Conservation (phyloP, 37 sponge, comb jelly and placozoan species). For the Oopsacas minuta region DNA sequence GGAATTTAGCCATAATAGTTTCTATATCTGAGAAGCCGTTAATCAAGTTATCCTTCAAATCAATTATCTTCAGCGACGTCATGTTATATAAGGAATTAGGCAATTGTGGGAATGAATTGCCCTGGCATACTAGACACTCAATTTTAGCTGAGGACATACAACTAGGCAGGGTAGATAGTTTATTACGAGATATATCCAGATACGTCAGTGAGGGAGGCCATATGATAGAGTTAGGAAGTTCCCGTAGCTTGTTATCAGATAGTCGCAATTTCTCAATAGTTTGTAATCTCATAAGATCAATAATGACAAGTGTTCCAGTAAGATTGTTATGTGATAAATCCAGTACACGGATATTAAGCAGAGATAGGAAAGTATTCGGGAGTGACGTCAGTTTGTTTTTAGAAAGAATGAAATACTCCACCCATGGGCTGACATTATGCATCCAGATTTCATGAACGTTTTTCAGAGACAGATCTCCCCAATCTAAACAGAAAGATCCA, state of each 20-base stretch:
- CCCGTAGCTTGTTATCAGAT: not conserved
- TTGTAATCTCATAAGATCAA: not conserved
- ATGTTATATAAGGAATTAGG: not conserved
- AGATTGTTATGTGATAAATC: slow-evolving; percentile 9
- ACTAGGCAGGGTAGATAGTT: not conserved
- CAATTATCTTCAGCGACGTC: not conserved
- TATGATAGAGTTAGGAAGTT: not conserved
- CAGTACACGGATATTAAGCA: not conserved
- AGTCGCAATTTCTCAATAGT: not conserved
- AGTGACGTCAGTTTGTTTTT: not conserved
- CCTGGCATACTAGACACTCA: not conserved
- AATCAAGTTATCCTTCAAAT: not conserved
- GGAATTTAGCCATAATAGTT: not conserved
- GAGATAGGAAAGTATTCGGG: not conserved
- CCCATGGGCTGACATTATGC: not conserved
- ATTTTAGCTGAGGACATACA: not conserved
- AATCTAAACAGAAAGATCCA: not conserved
- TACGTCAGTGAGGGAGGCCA: not conserved
- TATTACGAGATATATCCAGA: not conserved
- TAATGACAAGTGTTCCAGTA: not conserved
- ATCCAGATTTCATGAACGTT: slow-evolving; percentile 10
- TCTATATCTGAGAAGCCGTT: not conserved
- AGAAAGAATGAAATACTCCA: not conserved
- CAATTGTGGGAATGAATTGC: not conserved
- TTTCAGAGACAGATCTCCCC: not conserved